These are phyloP conservation scores for Eulemur macaco DNA, from an alignment of 2,113 vertebrate genomes.

Conservation along the genomic window DNA sequence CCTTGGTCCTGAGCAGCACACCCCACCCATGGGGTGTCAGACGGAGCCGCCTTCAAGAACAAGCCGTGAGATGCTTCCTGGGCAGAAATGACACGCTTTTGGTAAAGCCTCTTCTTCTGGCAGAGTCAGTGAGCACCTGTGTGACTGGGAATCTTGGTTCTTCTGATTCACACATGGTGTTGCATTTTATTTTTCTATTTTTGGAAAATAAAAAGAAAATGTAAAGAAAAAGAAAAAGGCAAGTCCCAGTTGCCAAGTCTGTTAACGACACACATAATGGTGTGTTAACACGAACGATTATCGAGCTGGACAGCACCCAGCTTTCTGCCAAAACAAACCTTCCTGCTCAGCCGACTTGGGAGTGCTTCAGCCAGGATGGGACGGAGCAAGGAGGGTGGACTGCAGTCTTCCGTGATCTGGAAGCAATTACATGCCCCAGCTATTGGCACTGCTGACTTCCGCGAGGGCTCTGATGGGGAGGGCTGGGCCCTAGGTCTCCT, in stretches of 20 bases:
- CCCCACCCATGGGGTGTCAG: neutral
- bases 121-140: slow-evolving; percentile 24
- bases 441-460: slow-evolving; percentile 26
- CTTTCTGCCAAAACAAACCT: slow-evolving; percentile 87
- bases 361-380: slow-evolving; percentile 75
- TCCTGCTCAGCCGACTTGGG: slow-evolving; percentile 81
- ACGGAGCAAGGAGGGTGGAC: slow-evolving; percentile 26
- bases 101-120: neutral
- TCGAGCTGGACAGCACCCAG: slow-evolving; percentile 83
- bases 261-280: slow-evolving; percentile 87
- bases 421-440: slow-evolving; percentile 80
- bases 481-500: neutral
- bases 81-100: neutral
- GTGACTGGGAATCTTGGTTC: neutral
- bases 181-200: slow-evolving; percentile 63
- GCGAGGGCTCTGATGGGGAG: neutral
- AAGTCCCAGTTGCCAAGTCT: slow-evolving; percentile 87
- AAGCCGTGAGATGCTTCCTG: neutral
- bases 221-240: slow-evolving; percentile 58
- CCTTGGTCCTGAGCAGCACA: neutral
- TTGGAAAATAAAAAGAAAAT: slow-evolving; percentile 70
- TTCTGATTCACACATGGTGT: slow-evolving; percentile 28
- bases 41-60: neutral
- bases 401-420: slow-evolving; percentile 70
- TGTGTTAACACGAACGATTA: slow-evolving; percentile 86